Evolutionary conservation across 1,140 invertebrate genomes (phyloP), one percentile per base, ranked within the genome.

Genomic region (Chironomus striatipennis): DNA sequence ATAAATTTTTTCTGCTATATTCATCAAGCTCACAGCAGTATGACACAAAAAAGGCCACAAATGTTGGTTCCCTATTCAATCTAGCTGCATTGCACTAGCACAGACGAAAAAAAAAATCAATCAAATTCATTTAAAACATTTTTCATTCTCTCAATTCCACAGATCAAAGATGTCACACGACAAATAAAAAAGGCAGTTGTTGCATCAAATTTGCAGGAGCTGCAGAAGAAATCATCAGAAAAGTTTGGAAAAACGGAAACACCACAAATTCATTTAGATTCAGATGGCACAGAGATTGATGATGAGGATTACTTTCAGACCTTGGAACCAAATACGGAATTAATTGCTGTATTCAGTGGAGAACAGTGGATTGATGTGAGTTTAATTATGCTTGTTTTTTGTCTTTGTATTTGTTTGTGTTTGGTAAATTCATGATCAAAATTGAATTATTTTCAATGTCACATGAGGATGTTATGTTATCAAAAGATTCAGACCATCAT

Each of bases 271-370:
- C 90, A 93, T 42, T 82, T 95, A 76, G 93, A 95, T 80, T 88
- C 87, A 75, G 93, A 95, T 83, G 93, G 91, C 18, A 95, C 93
- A 0, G 93, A 94, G 85, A 91, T 95, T 47, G 93, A 95, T 77
- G 92, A 93, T 79, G 91, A 94, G 81, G 92, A 94, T 80, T 94
- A 94, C 81, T 94, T 94, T 81, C 89, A 88, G 43, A 94, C 92
- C 0, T 83, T 94, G 74, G 91, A 94, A 78, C 89, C 87, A 75
- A 91, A 94, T 78, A 93, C 92, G 7, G 89, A 87, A 78, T 84
- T 95, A 76, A 94, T 95, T 89, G 85, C 93, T 7, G 85, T 95
- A 24, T 87, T 88, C 73, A 88, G 88, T 17, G 87, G 88, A 76
- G 88, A 94, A 81, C 90, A 90, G 78, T 93, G 92, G 92, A 83